Evolutionary conservation across 1,140 invertebrate genomes (phyloP), one percentile per base, ranked within the genome.

Genomic region (Drosophila prosaltans): DNA sequence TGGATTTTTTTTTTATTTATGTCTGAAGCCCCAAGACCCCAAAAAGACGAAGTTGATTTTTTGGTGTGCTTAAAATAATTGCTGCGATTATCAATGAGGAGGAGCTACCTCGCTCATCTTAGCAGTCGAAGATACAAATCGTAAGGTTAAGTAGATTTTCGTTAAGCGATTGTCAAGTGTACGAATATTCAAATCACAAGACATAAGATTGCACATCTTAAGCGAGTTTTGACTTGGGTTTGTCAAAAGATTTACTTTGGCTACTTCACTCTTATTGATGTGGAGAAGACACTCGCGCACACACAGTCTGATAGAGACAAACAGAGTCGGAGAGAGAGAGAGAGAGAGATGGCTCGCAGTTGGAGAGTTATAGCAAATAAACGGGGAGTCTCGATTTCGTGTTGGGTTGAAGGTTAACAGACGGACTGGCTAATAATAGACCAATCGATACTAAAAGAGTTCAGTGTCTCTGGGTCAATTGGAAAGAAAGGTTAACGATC

Each of bases 101-200:
- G 78, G 11, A 55, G 36, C 11, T 57, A 32, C 21, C 39, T 41
- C 5, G 43, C 43, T 16, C 8, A 36, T 24, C 60, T 68, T 36
- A 32, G 36, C 26, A 41, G 59, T 43, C 63, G 48, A 30, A 64
- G 39, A 64, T 60, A 65, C 66, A 72, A 72, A 64, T 69, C 51
- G 74, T 81, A 82, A 81, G 80, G 80, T 78, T 82, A 78, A 82
- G 71, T 64, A 66, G 79, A 69, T 72, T 75, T 70, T 73, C 48
- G 71, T 74, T 82, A 63, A 82, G 75, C 80, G 75, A 82, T 82
- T 82, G 80, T 82, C 80, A 82, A 82, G 80, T 82, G 80, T 62
- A 39, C 60, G 26, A 51, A 51, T 78, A 81, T 81, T 81, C 69
- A 77, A 77, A 59, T 69, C 67, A 51, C 21, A 51, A 51, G 24